phyloP scores from a whole-genome alignment of 2,797 vertebrate species.

The Psittacula derbiana region DNA sequence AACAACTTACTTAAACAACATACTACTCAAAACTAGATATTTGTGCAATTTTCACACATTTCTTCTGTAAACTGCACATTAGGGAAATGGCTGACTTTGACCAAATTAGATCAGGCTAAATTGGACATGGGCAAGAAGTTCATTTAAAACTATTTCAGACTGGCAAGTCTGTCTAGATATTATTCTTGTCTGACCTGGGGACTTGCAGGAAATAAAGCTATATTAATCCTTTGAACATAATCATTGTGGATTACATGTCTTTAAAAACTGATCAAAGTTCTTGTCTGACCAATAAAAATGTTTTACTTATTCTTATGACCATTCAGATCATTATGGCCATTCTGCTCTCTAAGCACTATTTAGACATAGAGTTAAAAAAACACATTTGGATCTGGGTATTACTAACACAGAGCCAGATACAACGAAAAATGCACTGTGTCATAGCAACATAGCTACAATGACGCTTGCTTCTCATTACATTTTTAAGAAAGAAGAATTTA shows the following conservation, averaged over 20 bases:
- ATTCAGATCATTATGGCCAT: neutral
- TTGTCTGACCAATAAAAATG: neutral
- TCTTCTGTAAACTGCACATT: neutral
- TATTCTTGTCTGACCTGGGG: neutral
- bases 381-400: neutral
- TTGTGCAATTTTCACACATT: neutral
- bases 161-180: neutral
- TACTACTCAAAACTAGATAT: neutral
- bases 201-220: neutral
- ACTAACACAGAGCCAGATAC: neutral
- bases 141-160: neutral
- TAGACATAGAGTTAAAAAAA: neutral
- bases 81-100: neutral
- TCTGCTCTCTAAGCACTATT: neutral
- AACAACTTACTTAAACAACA: neutral
- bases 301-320: neutral
- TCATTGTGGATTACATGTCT: neutral
- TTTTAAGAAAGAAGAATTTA: constrained; percentile 7
- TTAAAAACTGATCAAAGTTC: constrained; percentile 4
- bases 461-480: constrained; percentile 16
- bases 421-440: neutral
- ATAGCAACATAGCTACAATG: neutral
- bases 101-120: neutral
- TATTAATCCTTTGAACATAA: constrained; percentile 14
- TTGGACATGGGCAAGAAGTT: neutral